Percentiles rank a stretch among this genome's conserved stretches.
These are phyloP conservation scores for Limonius californicus DNA, from an alignment of 1,140 invertebrate genomes.

Conservation along the genomic window DNA sequence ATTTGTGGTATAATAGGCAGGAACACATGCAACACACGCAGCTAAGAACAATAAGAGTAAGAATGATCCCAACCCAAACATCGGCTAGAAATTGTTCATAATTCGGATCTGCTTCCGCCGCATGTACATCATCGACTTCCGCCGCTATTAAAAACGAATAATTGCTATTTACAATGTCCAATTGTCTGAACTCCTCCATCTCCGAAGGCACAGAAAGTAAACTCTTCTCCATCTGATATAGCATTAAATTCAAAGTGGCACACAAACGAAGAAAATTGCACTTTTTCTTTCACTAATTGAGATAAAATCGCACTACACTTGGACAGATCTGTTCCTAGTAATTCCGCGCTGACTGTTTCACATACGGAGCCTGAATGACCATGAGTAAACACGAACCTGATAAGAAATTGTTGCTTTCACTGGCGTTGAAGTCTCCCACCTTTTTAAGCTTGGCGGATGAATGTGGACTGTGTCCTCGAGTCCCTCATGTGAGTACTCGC, in stretches of 20 bases:
- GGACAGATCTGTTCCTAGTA: too few relatives aligned
- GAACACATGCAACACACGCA: constrained; percentile 60
- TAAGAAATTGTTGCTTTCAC: constrained; percentile 7
- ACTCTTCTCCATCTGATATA: background rate
- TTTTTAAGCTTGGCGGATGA: background rate
- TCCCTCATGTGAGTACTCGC: too few relatives aligned
- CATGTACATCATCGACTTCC: constrained; percentile 20
- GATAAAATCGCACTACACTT: too few relatives aligned
- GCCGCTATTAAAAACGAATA: background rate
- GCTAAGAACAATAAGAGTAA: constrained; percentile 56
- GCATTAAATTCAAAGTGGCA: background rate
- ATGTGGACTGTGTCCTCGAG: too few relatives aligned
- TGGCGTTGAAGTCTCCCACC: constrained; percentile 4
- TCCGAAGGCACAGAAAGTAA: background rate
- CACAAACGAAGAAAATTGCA: too few relatives aligned
- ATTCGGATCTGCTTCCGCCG: constrained; percentile 34
- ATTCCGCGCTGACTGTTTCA: background rate
- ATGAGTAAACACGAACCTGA: background rate
- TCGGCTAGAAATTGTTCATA: constrained; percentile 53
- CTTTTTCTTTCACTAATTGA: too few relatives aligned
- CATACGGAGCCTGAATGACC: background rate
- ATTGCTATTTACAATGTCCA: background rate
- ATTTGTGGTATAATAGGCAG: constrained; percentile 60
- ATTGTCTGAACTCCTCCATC: background rate
- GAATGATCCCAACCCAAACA: constrained; percentile 59